Percentiles rank a stretch among this genome's conserved stretches.
phyloP scores from a whole-genome alignment of 2,888 invertebrate species.

The Tanypteryx hageni region DNA sequence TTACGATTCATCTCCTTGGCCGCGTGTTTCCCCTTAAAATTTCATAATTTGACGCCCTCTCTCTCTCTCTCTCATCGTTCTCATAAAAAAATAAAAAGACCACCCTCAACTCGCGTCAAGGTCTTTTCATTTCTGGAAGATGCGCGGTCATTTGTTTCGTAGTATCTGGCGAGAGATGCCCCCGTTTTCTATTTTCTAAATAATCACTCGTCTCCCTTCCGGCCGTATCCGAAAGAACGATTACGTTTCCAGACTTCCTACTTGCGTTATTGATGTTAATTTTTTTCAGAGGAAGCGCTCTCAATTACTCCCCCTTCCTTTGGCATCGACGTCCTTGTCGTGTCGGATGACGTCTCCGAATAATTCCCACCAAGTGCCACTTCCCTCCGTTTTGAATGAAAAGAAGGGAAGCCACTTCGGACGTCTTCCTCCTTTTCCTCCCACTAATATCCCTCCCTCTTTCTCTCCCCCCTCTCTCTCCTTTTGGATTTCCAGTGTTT shows the following conservation, averaged over 20 bases:
- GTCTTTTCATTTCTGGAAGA: not conserved
- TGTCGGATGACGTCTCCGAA: conserved; percentile 5
- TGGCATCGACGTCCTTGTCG: not conserved
- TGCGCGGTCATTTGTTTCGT: not conserved
- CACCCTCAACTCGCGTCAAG: not conserved
- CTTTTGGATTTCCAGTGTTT: not conserved
- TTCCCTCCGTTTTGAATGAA: conserved; percentile 21
- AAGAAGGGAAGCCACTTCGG: not conserved
- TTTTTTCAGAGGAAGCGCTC: conserved; percentile 18
- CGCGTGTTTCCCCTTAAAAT: too few species aligned
- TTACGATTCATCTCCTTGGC: too few species aligned
- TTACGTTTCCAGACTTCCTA: not conserved
- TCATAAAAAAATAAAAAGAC: not conserved
- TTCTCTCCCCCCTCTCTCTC: too few species aligned
- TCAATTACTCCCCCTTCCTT: not conserved
- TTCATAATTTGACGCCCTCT: not conserved
- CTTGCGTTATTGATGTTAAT: not conserved
- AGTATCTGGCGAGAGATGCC: not conserved
- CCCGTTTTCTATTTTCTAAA: not conserved
- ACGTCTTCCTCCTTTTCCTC: too few species aligned
- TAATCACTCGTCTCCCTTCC: not conserved
- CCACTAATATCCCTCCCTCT: too few species aligned
- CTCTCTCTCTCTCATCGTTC: not conserved
- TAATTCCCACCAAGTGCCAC: conserved; percentile 7
- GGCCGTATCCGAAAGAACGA: conserved; percentile 1